Evolutionary conservation across 1,140 invertebrate genomes (phyloP).

Genomic region (Arctopsyche grandis): DNA sequence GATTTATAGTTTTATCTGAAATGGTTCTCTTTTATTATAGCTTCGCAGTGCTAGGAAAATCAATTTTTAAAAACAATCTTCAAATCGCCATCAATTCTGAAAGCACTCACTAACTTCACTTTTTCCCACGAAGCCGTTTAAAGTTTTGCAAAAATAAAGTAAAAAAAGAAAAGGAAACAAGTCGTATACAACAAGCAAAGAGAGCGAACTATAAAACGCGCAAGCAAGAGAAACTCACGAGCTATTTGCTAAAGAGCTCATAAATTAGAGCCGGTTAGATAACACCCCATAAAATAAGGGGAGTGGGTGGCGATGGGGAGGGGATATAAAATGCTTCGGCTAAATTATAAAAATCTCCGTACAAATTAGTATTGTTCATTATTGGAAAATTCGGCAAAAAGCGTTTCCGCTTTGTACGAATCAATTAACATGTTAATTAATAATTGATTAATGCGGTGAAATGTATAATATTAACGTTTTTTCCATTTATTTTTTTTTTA

Average conservation of each 20-base stretch:
- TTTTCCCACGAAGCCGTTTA: slow-evolving; percentile 20
- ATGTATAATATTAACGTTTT: too few relatives aligned
- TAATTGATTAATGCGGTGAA: not conserved
- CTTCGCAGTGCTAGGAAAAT: too few relatives aligned
- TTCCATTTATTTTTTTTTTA: too few relatives aligned
- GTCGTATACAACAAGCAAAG: slow-evolving; percentile 16
- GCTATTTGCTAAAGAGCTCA: slow-evolving; percentile 30
- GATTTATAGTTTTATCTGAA: too few relatives aligned
- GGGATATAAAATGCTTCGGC: not conserved
- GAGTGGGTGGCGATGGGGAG: not conserved
- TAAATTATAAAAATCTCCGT: not conserved
- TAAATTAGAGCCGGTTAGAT: slow-evolving; percentile 26
- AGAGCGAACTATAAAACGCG: slow-evolving; percentile 14
- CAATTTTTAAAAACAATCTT: too few relatives aligned
- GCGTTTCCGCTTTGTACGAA: not conserved
- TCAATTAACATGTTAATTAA: not conserved
- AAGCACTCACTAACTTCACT: too few relatives aligned
- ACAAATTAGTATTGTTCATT: not conserved
- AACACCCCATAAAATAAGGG: slow-evolving; percentile 21
- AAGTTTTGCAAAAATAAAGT: slow-evolving; percentile 17
- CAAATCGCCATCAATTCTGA: too few relatives aligned
- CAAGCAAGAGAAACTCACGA: slow-evolving; percentile 27
- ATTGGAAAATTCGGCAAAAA: not conserved
- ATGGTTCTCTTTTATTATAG: too few relatives aligned
- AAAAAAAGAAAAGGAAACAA: slow-evolving; percentile 9